phyloP scores from a whole-genome alignment of 2,888 invertebrate genomes.

The Pilophorus perplexus region DNA sequence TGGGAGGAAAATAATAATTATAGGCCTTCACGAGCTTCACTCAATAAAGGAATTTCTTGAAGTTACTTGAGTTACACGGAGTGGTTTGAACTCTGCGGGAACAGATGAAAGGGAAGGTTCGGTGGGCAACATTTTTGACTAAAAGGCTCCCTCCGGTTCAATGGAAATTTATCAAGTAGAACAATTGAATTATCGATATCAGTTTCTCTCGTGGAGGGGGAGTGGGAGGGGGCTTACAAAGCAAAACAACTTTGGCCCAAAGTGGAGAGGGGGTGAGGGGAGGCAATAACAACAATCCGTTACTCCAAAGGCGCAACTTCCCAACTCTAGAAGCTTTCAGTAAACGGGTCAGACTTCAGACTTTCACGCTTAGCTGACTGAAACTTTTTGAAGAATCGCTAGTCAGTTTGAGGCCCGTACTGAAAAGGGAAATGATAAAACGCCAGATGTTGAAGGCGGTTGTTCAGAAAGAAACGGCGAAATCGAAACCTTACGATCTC shows the following conservation, averaged over 20 bases:
- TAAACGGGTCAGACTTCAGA: neutral
- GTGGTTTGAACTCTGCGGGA: too few relatives aligned
- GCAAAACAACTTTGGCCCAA: neutral
- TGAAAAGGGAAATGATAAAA: neutral
- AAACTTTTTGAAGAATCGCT: conserved; percentile 18
- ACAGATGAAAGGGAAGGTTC: too few relatives aligned
- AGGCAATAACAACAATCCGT: neutral
- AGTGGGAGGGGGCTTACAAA: neutral
- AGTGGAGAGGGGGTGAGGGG: neutral
- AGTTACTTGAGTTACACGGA: too few relatives aligned
- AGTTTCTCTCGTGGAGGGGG: neutral
- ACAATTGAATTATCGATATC: neutral
- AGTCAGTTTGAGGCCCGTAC: neutral
- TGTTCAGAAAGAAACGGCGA: too few relatives aligned
- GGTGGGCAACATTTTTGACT: too few relatives aligned
- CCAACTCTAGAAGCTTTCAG: neutral
- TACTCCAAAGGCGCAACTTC: neutral
- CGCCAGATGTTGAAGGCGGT: neutral
- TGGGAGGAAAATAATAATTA: too few relatives aligned
- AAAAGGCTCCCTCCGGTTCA: too few relatives aligned
- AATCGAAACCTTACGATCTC: too few relatives aligned
- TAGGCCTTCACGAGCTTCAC: too few relatives aligned
- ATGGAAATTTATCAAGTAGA: too few relatives aligned
- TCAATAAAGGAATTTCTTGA: too few relatives aligned
- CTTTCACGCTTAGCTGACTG: conserved; percentile 16